A percentile compares a stretch with the other conserved stretches of the same genome.
Conservation (phyloP, 1,140 invertebrate species). For the Drosophila insularis region DNA sequence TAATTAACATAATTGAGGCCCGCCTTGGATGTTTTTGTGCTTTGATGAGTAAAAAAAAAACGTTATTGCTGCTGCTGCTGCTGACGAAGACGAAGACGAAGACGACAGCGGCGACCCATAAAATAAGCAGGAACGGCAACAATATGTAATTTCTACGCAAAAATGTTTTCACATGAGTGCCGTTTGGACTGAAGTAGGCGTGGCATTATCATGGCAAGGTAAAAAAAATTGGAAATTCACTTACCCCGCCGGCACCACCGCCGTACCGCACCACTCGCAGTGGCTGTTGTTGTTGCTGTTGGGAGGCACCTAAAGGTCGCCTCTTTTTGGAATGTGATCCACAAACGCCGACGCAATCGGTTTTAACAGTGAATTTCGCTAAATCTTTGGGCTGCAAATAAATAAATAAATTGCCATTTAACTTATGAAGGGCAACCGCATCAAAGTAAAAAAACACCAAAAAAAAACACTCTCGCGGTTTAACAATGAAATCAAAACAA, state of each 20-base stretch:
- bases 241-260: conserved; percentile 26
- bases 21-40: conserved; percentile 28
- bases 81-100: background rate
- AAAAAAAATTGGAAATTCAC: conserved; percentile 29
- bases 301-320: background rate
- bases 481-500: conserved; percentile 42
- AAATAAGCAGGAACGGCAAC: conserved; percentile 31
- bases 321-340: conserved; percentile 30
- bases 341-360: conserved; percentile 31
- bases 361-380: conserved; percentile 26
- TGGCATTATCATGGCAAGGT: background rate
- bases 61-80: conserved; percentile 15
- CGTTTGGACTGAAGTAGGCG: background rate
- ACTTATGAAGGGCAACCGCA: conserved; percentile 44
- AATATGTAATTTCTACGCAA: conserved; percentile 61
- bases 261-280: too few species aligned
- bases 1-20: conserved; percentile 55
- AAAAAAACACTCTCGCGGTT: background rate
- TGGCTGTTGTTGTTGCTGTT: background rate
- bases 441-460: conserved; percentile 20
- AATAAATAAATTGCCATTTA: conserved; percentile 33
- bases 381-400: conserved; percentile 31
- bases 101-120: background rate
- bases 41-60: conserved; percentile 42
- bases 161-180: conserved; percentile 45